phyloP scores from a whole-genome alignment of 2,888 invertebrate genomes.

The Oconnorella tubifera region DNA sequence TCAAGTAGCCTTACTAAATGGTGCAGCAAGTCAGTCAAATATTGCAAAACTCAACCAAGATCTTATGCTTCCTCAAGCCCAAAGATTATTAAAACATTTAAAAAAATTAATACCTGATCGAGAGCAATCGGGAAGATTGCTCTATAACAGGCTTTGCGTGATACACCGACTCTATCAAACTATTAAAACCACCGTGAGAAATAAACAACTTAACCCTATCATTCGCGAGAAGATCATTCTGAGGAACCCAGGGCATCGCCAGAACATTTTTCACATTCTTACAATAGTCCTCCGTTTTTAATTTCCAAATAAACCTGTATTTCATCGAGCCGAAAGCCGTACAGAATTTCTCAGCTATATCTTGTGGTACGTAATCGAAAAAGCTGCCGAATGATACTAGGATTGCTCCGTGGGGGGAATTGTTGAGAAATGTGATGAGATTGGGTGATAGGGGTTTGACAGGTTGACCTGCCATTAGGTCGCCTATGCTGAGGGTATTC shows the following conservation, averaged over 20 bases:
- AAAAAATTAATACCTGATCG: constrained; percentile 13
- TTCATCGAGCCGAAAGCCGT: constrained; percentile 8
- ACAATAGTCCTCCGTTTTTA: constrained; percentile 7
- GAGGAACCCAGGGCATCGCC: constrained; percentile 22
- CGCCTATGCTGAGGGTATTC: constrained; percentile 12
- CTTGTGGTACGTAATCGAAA: constrained; percentile 14
- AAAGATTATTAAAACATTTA: no score
- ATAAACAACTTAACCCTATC: constrained; percentile 18
- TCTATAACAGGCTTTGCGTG: constrained; percentile 21
- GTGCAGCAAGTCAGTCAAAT: no score
- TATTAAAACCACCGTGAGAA: constrained; percentile 23
- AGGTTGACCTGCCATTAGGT: constrained; percentile 12
- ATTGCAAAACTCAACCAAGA: no score
- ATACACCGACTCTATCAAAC: constrained; percentile 19
- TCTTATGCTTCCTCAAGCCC: no score
- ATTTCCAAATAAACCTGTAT: constrained; percentile 18
- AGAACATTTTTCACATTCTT: constrained; percentile 2
- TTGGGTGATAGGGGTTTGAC: constrained; percentile 7
- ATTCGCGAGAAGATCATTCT: constrained; percentile 24
- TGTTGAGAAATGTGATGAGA: constrained; percentile 7
- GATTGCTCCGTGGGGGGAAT: constrained; percentile 5
- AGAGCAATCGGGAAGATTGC: constrained; percentile 20
- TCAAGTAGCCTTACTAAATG: no score
- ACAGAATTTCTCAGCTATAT: constrained; percentile 19
- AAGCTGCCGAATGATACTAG: constrained; percentile 25